Evolutionary conservation across 2,113 vertebrate species (phyloP).

Genomic region (Sorex araneus): DNA sequence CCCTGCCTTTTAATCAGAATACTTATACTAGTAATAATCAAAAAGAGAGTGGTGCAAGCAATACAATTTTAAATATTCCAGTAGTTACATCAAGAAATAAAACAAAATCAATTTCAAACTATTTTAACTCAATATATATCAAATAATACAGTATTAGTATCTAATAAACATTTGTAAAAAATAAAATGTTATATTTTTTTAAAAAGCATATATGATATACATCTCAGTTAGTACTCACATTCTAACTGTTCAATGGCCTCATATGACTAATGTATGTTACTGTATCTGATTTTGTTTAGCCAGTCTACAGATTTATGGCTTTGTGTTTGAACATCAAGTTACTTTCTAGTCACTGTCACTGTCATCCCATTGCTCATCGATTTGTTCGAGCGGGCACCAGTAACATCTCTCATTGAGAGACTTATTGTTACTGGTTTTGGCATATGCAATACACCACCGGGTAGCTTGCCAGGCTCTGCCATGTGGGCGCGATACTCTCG

Average conservation of each 20-base stretch:
- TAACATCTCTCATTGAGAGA: no score
- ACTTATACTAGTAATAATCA: neutral
- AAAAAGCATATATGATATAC: no score
- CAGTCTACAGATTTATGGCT: neutral
- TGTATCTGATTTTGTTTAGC: neutral
- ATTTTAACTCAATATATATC: no score
- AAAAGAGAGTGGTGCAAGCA: neutral
- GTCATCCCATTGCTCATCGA: no score
- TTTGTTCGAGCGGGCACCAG: no score
- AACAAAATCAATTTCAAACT: neutral
- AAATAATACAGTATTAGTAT: no score
- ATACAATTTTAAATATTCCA: neutral
- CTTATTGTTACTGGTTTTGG: no score
- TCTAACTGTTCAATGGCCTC: neutral
- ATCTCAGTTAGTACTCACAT: neutral
- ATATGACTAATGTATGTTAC: neutral
- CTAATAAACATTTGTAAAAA: no score
- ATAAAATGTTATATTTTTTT: no score
- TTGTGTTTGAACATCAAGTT: neutral
- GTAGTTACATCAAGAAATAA: neutral
- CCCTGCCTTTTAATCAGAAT: neutral
- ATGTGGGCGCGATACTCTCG: no score
- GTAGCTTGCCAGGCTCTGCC: no score
- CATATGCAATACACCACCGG: no score
- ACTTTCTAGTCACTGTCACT: slow-evolving; percentile 42